Evolutionary conservation across 2,888 invertebrate genomes (phyloP).

Genomic region (Ophraella communa): DNA sequence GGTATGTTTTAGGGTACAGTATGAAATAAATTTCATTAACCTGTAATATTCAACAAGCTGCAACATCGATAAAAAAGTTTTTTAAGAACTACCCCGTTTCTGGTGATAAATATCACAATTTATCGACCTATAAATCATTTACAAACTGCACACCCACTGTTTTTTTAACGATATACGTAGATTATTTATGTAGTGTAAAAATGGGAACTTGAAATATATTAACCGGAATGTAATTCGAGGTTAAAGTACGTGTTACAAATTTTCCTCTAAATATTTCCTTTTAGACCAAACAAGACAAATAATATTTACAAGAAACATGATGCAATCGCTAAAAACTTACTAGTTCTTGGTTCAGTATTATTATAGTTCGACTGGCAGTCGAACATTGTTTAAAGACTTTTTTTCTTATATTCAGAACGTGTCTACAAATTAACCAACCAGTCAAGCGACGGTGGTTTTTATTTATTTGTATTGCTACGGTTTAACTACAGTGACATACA

Average conservation of each 20-base stretch:
- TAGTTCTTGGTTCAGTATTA: not conserved
- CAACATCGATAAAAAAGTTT: too few species aligned
- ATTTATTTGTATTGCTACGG: not conserved
- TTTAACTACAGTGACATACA: not conserved
- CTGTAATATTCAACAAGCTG: too few species aligned
- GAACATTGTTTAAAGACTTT: not conserved
- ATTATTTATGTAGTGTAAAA: not conserved
- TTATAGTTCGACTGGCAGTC: not conserved
- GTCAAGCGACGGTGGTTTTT: not conserved
- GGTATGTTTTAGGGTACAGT: too few species aligned
- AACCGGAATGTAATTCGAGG: not conserved
- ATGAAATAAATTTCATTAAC: too few species aligned
- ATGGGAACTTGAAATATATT: not conserved
- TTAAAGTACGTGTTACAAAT: not conserved
- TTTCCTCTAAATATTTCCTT: not conserved
- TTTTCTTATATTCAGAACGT: constrained; percentile 3
- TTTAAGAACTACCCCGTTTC: too few species aligned
- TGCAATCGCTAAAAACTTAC: not conserved
- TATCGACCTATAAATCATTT: too few species aligned
- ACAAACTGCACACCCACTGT: not conserved
- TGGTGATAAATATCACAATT: too few species aligned
- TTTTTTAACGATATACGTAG: not conserved
- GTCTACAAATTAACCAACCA: constrained; percentile 7
- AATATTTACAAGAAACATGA: not conserved
- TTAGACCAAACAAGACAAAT: constrained; percentile 3